phyloP scores from a whole-genome alignment of 2,113 vertebrate species.

The Campylomormyrus numenius region DNA sequence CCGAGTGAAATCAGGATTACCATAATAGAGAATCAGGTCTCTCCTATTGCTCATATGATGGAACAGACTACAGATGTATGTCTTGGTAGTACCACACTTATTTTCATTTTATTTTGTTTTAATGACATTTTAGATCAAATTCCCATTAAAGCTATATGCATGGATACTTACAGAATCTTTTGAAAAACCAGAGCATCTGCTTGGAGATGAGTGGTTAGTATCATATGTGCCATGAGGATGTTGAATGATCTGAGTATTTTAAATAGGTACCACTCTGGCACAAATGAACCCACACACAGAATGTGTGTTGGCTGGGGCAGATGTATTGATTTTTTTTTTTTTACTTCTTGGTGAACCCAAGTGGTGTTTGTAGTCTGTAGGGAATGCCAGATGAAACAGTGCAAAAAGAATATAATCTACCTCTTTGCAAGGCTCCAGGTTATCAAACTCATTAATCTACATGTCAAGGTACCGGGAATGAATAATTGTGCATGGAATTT shows the following conservation, averaged over 20 bases:
- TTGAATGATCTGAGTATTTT: background rate
- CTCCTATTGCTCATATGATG: background rate
- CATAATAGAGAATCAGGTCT: background rate
- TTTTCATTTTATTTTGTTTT: background rate
- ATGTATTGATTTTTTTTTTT: background rate
- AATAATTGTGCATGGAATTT: conserved; percentile 99
- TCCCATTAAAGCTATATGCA: background rate
- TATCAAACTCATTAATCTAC: conserved; percentile 99
- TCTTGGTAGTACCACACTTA: background rate
- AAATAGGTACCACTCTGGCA: background rate
- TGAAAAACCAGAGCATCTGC: background rate
- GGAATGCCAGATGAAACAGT: conserved; percentile 53
- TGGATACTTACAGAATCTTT: background rate
- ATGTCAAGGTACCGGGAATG: conserved; percentile 91
- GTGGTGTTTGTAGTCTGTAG: conserved; percentile 13
- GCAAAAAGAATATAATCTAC: conserved; percentile 76
- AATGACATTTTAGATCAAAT: background rate
- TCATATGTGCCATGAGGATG: background rate
- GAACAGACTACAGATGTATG: background rate
- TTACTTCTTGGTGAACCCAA: background rate
- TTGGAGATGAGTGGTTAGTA: background rate
- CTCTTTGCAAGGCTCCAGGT: conserved; percentile 84
- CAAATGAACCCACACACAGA: background rate
- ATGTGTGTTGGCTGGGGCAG: background rate
- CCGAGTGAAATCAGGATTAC: background rate